Evolutionary conservation across 2,888 invertebrate species (phyloP).

Genomic region (Pardosa pseudoannulata): DNA sequence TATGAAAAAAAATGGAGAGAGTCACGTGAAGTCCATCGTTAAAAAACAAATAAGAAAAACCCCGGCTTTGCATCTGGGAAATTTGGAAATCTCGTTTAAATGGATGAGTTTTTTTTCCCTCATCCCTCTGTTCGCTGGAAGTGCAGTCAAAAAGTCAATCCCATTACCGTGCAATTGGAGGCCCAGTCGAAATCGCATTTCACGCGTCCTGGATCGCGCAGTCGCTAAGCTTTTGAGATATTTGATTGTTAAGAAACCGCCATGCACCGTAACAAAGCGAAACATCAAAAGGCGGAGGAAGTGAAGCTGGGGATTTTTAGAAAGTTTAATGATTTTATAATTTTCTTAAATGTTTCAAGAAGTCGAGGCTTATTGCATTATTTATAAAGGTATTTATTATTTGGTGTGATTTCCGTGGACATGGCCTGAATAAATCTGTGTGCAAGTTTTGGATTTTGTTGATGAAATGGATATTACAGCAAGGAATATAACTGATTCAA

Average conservation of each 20-base stretch:
- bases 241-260: neutral
- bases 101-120: neutral
- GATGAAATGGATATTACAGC: too few species aligned
- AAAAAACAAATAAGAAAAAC: neutral
- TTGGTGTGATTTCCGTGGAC: too few species aligned
- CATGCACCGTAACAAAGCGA: neutral
- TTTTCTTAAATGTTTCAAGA: too few species aligned
- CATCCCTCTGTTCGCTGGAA: neutral
- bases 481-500: too few species aligned
- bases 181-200: slow-evolving; percentile 54
- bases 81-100: slow-evolving; percentile 9
- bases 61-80: neutral
- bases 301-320: too few species aligned
- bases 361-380: too few species aligned
- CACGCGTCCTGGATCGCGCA: slow-evolving; percentile 31
- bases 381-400: too few species aligned
- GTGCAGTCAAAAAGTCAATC: slow-evolving; percentile 66
- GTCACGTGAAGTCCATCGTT: neutral
- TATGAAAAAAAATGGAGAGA: too few species aligned
- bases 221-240: neutral
- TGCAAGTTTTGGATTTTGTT: too few species aligned
- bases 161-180: slow-evolving; percentile 57
- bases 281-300: neutral
- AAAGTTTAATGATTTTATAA: too few species aligned
- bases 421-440: too few species aligned